Conservation (phyloP, 1,140 invertebrate species). For the Phthorimaea operculella region DNA sequence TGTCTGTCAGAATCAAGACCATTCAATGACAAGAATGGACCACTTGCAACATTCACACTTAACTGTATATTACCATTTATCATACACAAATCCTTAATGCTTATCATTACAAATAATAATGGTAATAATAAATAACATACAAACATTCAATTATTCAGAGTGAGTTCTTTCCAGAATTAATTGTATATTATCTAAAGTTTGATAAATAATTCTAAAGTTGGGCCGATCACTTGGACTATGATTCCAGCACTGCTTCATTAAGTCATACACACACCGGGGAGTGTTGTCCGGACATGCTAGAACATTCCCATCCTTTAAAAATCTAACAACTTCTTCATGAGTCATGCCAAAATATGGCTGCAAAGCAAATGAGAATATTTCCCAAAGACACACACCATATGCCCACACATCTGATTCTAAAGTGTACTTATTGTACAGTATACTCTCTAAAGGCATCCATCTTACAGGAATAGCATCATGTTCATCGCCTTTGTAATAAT, state of each 20-base stretch:
- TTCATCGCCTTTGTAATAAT: constrained; percentile 93
- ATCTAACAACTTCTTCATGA: constrained; percentile 94
- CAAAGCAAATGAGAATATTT: constrained; percentile 93
- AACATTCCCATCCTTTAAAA: constrained; percentile 91
- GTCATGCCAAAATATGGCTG: constrained; percentile 96
- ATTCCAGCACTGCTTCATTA: constrained; percentile 96
- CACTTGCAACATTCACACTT: neutral
- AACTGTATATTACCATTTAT: neutral
- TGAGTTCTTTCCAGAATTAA: constrained; percentile 68
- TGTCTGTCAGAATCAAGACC: neutral
- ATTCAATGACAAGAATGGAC: neutral
- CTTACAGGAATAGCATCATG: constrained; percentile 93
- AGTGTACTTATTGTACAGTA: constrained; percentile 94
- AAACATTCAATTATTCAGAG: constrained; percentile 34
- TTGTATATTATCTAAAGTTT: constrained; percentile 75
- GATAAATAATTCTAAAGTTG: constrained; percentile 81
- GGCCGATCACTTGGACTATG: constrained; percentile 85
- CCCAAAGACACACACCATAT: constrained; percentile 93
- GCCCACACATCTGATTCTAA: constrained; percentile 95
- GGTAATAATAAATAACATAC: neutral
- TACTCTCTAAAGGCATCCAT: constrained; percentile 97
- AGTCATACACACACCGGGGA: constrained; percentile 87
- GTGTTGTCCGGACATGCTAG: constrained; percentile 90
- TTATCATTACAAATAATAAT: neutral
- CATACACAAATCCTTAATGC: neutral